These are phyloP conservation scores for Podotricha telesiphe DNA, from an alignment of 2,888 invertebrate species.

Conservation along the genomic window DNA sequence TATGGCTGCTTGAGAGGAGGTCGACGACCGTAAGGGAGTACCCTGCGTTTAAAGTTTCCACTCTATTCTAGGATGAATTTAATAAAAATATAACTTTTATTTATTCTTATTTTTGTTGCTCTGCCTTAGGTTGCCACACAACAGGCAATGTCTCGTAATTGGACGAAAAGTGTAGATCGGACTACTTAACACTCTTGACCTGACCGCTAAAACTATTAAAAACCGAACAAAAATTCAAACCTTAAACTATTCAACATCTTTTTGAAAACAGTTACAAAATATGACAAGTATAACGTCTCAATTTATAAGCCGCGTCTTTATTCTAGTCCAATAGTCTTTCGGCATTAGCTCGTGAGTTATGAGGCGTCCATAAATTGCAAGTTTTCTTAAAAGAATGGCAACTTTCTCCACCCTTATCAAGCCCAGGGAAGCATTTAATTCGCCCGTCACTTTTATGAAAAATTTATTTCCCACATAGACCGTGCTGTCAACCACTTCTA, in stretches of 20 bases:
- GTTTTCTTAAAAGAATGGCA: constrained; percentile 41
- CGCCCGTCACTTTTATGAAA: constrained; percentile 57
- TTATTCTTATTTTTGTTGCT: no score
- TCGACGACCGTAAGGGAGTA: no score
- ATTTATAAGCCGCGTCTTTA: constrained; percentile 24
- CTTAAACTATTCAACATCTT: background rate
- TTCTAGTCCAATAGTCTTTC: constrained; percentile 30
- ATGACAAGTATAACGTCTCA: constrained; percentile 10
- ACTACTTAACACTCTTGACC: no score
- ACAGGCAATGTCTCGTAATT: no score
- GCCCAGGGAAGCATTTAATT: constrained; percentile 54
- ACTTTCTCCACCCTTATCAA: constrained; percentile 46
- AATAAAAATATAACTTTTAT: no score
- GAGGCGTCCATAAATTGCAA: constrained; percentile 41
- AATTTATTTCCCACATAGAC: constrained; percentile 49
- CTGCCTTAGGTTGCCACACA: no score
- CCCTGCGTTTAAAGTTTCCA: no score
- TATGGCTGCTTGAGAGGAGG: no score
- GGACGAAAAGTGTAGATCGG: no score
- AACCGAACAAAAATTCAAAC: no score
- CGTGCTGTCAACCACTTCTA: constrained; percentile 32
- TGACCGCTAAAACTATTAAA: no score
- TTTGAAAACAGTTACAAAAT: background rate
- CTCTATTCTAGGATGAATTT: no score
- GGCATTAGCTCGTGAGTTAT: constrained; percentile 32